Evolutionary conservation across 2,888 invertebrate genomes (phyloP), one percentile per base, ranked within the genome.

Genomic region (Tetheella fluctuosa): DNA sequence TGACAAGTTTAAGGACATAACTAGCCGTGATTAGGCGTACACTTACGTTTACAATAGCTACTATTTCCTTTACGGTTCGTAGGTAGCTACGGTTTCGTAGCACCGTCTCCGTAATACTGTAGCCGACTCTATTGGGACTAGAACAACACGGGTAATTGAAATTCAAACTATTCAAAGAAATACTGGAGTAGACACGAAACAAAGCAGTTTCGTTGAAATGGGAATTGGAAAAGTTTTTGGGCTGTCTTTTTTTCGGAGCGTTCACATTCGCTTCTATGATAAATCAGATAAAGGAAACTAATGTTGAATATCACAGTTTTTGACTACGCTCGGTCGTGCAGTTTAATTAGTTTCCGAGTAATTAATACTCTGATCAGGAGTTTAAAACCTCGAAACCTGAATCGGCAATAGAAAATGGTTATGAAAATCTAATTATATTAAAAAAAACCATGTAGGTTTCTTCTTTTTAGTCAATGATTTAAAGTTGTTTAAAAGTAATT

Each of bases 1-100:
- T 84, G 88, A 90, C 91, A 91, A 91, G 91, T 91, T 91, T 91
- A 91, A 91, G 91, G 91, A 91, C 91, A 86, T 88, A 84, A 86
- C 83, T 83, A 80, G 73, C 72, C 76, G 74, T 85, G 82, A 89
- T 89, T 88, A 89, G 84, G 69, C 74, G 76, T 73, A 73, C 71
- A 68, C 72, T 64, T 68, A 68, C 69, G 66, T 62, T 64, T 67
- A 65, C 57, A 64, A 64, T 64, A 58, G 57, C 63, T 67, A 64
- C 65, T 62, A 57, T 28, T 60, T 52, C 63, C 65, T 55, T 64
- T 23, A 59, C 53, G 25, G 58, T 58, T 53, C 65, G 67, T 62
- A 64, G 64, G 57, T 13, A 30, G 37, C 63, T 67, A 62, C 59
- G 23, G 55, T 52, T 52, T 67, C 67, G 69, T 78, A 80, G 76